phyloP scores from a whole-genome alignment of 2,113 vertebrate species.

The mouse (Mus musculus) region GRCm39 chr17:77573501-77574000 shows the following conservation, averaged over 20 bases:
- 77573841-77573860: background rate
- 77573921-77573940: background rate
- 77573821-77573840: background rate
- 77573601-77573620: background rate
- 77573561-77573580: background rate
- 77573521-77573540: background rate
- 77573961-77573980: background rate
- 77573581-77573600: background rate
- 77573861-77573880: background rate
- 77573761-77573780: background rate
- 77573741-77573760: background rate
- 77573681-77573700: background rate
- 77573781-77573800: background rate
- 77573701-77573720: background rate
- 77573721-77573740: background rate
- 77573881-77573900: background rate
- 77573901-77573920: background rate
- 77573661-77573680: background rate
- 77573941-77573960: background rate
- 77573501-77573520: background rate
- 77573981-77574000: background rate
- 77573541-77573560: background rate
- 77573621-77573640: background rate
- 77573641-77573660: background rate
- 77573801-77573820: background rate